Conservation (phyloP, 2,113 vertebrate genomes). For the Arenaria interpres region DNA sequence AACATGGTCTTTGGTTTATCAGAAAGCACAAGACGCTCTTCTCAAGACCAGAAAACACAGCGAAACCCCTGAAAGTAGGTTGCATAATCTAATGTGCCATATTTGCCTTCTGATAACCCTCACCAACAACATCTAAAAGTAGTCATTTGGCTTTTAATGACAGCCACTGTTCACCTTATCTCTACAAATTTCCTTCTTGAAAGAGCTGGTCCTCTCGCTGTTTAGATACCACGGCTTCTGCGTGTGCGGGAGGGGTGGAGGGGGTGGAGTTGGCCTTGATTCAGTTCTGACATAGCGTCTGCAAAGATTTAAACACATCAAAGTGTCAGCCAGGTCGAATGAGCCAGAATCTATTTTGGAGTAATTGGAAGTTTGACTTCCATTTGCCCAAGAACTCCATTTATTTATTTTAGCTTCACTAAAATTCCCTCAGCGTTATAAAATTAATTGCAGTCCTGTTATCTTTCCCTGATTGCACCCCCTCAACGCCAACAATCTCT, state of each 20-base stretch:
- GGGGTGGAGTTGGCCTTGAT: neutral
- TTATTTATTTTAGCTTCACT: neutral
- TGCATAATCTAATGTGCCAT: constrained; percentile 72
- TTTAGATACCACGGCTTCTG: constrained; percentile 33
- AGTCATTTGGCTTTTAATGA: constrained; percentile 64
- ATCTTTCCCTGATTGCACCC: neutral
- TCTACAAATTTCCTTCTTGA: constrained; percentile 70
- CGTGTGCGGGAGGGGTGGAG: constrained; percentile 3
- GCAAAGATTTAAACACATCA: constrained; percentile 42
- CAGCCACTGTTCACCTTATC: constrained; percentile 64
- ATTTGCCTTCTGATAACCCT: constrained; percentile 79
- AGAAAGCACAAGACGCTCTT: neutral
- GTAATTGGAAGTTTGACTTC: constrained; percentile 23
- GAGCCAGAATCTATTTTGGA: neutral
- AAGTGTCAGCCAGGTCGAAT: neutral
- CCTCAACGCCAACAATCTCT: neutral
- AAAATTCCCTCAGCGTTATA: neutral
- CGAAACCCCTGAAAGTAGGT: neutral
- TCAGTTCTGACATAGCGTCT: constrained; percentile 37
- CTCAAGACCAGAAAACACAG: constrained; percentile 41
- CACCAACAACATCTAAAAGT: constrained; percentile 43
- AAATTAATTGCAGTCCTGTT: neutral
- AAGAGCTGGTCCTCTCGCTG: constrained; percentile 26
- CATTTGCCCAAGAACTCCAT: neutral
- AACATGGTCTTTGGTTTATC: constrained; percentile 18